Base-by-base conservation (phyloP, 2,888 invertebrate species). In the Drosophila recens region DNA sequence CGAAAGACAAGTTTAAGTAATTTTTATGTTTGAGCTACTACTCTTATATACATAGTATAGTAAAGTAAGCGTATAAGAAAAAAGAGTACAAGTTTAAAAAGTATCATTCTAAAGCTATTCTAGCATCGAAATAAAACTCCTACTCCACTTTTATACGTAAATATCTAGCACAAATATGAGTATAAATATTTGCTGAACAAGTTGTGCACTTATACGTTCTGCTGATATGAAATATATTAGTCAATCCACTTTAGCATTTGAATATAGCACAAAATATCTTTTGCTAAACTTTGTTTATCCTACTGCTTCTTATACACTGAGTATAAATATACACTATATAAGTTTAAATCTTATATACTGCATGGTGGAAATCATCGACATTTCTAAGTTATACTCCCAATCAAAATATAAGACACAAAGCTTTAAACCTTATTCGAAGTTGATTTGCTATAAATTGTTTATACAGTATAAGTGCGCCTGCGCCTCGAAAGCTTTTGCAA, bases 341-440 rank as follows among this genome's bases (percentile, higher is more conserved):
- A 30, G 30, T 30, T 27, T 46, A 27, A n/a, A 2, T 46, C 46
- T 46, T 46, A 27, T 46, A 46, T n/a, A 15, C 1, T 13, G 3
- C 8, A 3, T 27, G 3, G 1, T 9, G n/a, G 1, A 48, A 48
- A 10, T 0, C 4, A 10, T 30, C 10, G 4, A 30, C 15, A 10
- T 15, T n/a, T 10, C 15, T 2, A 3, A 3, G 10, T n/a, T 17
- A 4, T 1, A 42, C 0, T 20, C 3, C 4, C 17, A 42, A 17
- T 10, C 4, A 10, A 2, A 8, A 20, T 27, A 46, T 30, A 38
- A 8, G 20, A 43, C 42, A 11, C 1, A 27, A 43, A 27, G 34
- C 43, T 62, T 23, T 45, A 34, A 38, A 4, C 45, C 33, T 20
- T 30, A 5, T 20, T 57, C 42, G 13, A 54, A 43, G 13, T 20